phyloP scores from a whole-genome alignment of 2,888 invertebrate species.

The Listrodromus nycthemerus region DNA sequence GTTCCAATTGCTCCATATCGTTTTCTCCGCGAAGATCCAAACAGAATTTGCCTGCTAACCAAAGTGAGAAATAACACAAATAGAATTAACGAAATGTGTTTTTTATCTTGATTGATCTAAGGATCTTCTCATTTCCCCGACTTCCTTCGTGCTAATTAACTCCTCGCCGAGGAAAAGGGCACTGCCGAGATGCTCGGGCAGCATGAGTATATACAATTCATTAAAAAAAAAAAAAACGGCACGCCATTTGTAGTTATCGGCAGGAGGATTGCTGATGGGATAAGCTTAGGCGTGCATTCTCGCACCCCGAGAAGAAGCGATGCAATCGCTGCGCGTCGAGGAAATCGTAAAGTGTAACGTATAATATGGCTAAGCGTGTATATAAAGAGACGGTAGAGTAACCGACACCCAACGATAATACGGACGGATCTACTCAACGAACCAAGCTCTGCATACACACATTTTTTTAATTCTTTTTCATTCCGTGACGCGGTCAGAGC shows the following conservation, averaged over 20 bases:
- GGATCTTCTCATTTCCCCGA: constrained; percentile 40
- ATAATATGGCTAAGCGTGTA: constrained; percentile 32
- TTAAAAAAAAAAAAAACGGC: constrained; percentile 1
- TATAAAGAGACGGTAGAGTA: constrained; percentile 34
- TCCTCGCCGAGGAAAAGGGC: constrained; percentile 22
- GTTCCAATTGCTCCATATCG: not conserved
- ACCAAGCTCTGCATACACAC: constrained; percentile 38
- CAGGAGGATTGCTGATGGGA: constrained; percentile 50
- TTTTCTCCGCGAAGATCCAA: not conserved
- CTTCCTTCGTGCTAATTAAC: constrained; percentile 60
- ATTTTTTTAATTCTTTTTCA: constrained; percentile 1
- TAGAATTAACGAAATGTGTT: constrained; percentile 18
- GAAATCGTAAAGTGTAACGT: constrained; percentile 66
- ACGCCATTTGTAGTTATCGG: constrained; percentile 50
- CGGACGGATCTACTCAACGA: constrained; percentile 27
- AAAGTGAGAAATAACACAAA: constrained; percentile 31
- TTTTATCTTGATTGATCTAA: constrained; percentile 23
- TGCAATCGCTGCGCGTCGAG: constrained; percentile 60
- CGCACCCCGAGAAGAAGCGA: constrained; percentile 57
- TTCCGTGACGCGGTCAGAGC: not conserved
- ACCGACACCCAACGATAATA: constrained; percentile 34
- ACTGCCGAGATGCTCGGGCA: not conserved
- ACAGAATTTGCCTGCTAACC: not conserved
- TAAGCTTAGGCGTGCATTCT: constrained; percentile 49
- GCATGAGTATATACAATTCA: constrained; percentile 8